These are phyloP conservation scores for Lepidurus packardi DNA, from an alignment of 1,140 invertebrate species.

Conservation along the genomic window DNA sequence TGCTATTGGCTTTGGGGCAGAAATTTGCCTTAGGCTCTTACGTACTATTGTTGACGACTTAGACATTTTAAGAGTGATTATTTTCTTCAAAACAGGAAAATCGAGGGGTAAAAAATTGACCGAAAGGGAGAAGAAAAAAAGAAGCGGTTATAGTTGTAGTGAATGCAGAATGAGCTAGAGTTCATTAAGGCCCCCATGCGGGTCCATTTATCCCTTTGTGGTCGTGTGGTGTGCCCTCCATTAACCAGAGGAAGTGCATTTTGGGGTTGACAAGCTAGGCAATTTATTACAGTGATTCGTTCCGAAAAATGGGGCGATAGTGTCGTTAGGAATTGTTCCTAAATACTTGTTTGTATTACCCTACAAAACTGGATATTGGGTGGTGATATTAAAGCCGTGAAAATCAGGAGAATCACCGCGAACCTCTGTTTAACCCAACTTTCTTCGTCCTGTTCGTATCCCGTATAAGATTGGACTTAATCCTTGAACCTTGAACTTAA, in stretches of 20 bases:
- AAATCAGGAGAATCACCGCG: not conserved
- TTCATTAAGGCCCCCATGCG: not conserved
- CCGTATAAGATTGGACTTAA: too few species aligned
- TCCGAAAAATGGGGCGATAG: not conserved
- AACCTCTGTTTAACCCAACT: not conserved
- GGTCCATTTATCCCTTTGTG: not conserved
- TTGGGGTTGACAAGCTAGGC: not conserved
- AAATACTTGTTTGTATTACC: not conserved
- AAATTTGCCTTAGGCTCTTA: too few species aligned
- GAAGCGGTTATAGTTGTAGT: not conserved
- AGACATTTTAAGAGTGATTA: too few species aligned
- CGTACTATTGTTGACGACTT: too few species aligned
- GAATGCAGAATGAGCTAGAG: not conserved
- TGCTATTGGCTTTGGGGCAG: not conserved
- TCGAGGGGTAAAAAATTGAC: not conserved
- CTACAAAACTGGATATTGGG: not conserved
- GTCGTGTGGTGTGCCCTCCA: not conserved
- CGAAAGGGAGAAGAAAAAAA: not conserved
- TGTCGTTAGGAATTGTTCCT: not conserved
- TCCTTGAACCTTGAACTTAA: too few species aligned
- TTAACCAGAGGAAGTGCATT: not conserved
- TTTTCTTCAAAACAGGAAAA: not conserved
- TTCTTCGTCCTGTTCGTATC: not conserved
- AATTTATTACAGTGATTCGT: constrained; percentile 12
- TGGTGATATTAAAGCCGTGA: not conserved